Conservation (phyloP, 1,140 invertebrate species). For the Drosophila mojavensis region DNA sequence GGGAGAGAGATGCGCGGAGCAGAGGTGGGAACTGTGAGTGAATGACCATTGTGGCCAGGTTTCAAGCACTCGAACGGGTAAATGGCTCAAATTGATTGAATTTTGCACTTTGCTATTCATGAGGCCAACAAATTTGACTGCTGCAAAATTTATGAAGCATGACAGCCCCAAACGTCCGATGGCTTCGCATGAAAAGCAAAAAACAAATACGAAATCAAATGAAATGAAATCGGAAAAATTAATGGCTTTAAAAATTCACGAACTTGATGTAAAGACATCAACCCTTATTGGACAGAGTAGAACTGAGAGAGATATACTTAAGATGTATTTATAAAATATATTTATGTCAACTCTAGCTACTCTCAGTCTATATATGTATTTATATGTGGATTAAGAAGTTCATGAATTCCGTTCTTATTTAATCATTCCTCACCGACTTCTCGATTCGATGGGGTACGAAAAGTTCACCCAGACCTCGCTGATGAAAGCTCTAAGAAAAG, state of each 20-base stretch:
- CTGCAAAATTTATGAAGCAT: constrained; percentile 59
- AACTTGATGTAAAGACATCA: background rate
- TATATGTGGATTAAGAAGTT: too few relatives aligned
- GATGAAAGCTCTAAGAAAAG: constrained; percentile 18
- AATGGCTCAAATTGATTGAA: constrained; percentile 82
- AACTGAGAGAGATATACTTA: too few relatives aligned
- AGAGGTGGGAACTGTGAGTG: constrained; percentile 10
- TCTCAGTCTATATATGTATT: too few relatives aligned
- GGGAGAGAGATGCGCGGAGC: too few relatives aligned
- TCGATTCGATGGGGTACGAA: constrained; percentile 30
- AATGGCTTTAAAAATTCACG: constrained; percentile 32
- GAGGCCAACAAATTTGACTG: constrained; percentile 75
- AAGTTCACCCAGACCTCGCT: constrained; percentile 21
- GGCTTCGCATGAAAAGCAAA: constrained; percentile 29
- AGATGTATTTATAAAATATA: too few relatives aligned
- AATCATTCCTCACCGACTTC: background rate
- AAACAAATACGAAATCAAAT: constrained; percentile 17
- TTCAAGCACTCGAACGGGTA: constrained; percentile 55
- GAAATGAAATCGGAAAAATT: constrained; percentile 12
- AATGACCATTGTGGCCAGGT: constrained; percentile 48
- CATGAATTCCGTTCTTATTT: too few relatives aligned
- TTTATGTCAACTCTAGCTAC: too few relatives aligned
- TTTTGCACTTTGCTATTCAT: constrained; percentile 80
- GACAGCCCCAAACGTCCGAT: constrained; percentile 34
- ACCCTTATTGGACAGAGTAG: too few relatives aligned